Percentiles rank a stretch among this genome's conserved stretches.
Evolutionary conservation across 2,113 vertebrate species (phyloP).

Genomic region (Gopherus evgoodei): DNA sequence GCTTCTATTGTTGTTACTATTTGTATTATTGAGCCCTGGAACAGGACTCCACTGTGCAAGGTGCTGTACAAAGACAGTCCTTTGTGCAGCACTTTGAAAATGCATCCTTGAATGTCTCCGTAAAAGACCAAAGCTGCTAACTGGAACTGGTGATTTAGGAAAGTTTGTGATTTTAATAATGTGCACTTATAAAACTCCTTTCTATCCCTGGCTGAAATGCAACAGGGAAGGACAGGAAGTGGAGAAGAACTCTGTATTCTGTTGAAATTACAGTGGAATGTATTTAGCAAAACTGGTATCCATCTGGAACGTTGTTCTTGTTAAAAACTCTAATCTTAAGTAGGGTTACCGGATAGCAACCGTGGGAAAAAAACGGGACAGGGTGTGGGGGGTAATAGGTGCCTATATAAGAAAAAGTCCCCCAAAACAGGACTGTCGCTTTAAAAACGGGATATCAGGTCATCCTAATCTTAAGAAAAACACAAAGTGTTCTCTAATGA

Average conservation of each 20-base stretch:
- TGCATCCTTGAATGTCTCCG: not conserved
- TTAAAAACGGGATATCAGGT: too few relatives aligned
- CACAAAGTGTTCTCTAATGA: not conserved
- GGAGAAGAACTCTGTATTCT: not conserved
- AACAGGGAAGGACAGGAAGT: not conserved
- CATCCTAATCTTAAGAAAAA: not conserved
- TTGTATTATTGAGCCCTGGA: not conserved
- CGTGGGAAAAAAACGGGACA: too few relatives aligned
- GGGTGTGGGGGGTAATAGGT: too few relatives aligned
- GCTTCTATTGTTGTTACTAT: not conserved
- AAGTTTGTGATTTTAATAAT: not conserved
- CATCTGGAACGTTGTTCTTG: not conserved
- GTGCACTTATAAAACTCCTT: not conserved
- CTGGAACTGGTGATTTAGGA: not conserved
- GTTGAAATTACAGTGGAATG: slow-evolving; percentile 28
- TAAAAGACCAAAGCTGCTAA: not conserved
- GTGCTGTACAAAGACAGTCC: not conserved
- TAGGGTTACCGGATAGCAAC: too few relatives aligned
- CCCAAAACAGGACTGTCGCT: too few relatives aligned
- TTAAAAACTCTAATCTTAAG: not conserved
- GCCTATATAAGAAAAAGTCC: too few relatives aligned
- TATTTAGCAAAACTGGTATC: not conserved
- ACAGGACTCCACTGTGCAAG: not conserved
- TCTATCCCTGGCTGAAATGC: not conserved
- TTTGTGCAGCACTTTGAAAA: not conserved